Conservation (phyloP, 2,888 invertebrate genomes). For the Gasteruption jaculator region DNA sequence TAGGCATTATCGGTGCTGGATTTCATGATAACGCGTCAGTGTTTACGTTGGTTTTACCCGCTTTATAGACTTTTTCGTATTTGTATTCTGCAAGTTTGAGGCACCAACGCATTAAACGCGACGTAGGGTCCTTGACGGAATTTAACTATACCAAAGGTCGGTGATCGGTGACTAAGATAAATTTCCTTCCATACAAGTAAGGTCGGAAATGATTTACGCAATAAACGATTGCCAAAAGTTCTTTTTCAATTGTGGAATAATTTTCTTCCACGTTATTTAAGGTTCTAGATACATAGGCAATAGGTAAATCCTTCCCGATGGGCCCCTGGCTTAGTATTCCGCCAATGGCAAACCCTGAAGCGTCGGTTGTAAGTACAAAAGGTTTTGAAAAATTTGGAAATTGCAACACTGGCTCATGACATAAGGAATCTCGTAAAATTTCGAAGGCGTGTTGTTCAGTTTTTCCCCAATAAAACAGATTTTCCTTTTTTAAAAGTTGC, state of each 20-base stretch:
- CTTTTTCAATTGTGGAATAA: conserved; percentile 41
- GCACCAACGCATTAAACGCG: no score
- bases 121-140: conserved; percentile 11
- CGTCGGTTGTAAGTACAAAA: conserved; percentile 16
- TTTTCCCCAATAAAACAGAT: conserved; percentile 12
- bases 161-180: conserved; percentile 23
- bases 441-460: no score
- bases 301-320: no score
- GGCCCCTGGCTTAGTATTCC: conserved; percentile 17
- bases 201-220: conserved; percentile 38
- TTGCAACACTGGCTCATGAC: conserved; percentile 13
- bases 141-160: conserved; percentile 15
- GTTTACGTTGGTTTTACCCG: no score
- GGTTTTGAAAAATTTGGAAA: conserved; percentile 13
- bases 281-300: no score
- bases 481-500: conserved; percentile 1
- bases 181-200: conserved; percentile 41
- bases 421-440: conserved; percentile 8
- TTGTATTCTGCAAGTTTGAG: no score
- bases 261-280: conserved; percentile 37
- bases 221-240: conserved; percentile 42
- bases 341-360: conserved; percentile 12
- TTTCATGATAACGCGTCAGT: no score
- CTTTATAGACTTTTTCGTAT: no score
- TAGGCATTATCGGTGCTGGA: no score